A percentile compares a stretch with the other conserved stretches of the same genome.
phyloP scores from a whole-genome alignment of 2,797 vertebrate genomes.

The Martes flavigula region DNA sequence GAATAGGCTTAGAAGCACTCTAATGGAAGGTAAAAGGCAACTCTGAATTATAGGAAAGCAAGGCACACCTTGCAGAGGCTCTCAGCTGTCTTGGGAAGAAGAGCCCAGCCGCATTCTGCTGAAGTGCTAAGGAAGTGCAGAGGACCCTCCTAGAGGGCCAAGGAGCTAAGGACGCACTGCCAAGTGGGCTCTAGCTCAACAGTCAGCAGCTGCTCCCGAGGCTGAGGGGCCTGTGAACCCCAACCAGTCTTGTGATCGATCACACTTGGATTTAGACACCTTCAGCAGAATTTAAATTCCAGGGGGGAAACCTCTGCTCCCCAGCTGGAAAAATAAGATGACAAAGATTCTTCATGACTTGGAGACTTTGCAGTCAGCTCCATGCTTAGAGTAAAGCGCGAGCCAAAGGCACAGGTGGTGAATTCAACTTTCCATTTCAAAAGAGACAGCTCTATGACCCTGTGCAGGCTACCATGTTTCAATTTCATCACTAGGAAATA shows the following conservation, averaged over 20 bases:
- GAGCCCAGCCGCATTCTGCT: background rate
- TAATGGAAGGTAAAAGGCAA: slow-evolving; percentile 36
- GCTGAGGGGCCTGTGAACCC: background rate
- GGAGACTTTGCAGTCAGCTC: background rate
- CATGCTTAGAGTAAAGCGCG: background rate
- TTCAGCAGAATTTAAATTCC: background rate
- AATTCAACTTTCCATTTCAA: slow-evolving; percentile 24
- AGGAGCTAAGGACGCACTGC: background rate
- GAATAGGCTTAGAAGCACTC: slow-evolving; percentile 9
- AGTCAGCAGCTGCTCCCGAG: background rate
- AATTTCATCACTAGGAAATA: background rate
- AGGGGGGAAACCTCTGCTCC: background rate
- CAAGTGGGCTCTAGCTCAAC: background rate
- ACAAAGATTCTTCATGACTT: background rate
- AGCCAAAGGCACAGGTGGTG: background rate
- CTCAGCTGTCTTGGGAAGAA: background rate
- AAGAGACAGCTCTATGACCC: background rate
- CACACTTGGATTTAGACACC: background rate
- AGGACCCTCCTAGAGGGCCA: background rate
- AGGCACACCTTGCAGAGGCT: background rate
- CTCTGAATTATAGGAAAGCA: background rate
- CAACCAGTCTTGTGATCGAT: background rate
- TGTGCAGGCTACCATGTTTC: background rate
- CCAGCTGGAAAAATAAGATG: background rate
- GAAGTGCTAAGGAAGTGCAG: background rate